These are phyloP conservation scores for Pomacea maculata DNA, from an alignment of 1,140 invertebrate species.

Conservation along the genomic window DNA sequence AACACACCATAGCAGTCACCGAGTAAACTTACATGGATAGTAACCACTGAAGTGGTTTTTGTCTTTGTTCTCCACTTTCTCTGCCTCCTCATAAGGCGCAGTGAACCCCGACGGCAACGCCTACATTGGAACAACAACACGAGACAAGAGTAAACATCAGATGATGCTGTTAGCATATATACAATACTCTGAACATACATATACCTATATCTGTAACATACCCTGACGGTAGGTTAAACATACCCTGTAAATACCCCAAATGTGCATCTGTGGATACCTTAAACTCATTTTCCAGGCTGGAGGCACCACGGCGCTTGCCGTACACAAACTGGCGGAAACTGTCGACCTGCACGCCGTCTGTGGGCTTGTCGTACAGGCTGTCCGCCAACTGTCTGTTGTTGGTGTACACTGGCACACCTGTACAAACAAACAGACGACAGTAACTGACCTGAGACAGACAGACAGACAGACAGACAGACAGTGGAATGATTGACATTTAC, in stretches of 20 bases:
- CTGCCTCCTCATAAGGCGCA: conserved; percentile 11
- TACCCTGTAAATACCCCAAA: no score
- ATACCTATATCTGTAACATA: no score
- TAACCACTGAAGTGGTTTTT: conserved; percentile 14
- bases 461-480: no score
- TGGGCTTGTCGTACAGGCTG: neutral
- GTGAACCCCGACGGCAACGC: conserved; percentile 12
- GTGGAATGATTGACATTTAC: no score
- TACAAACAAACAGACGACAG: neutral
- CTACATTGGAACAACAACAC: conserved; percentile 4
- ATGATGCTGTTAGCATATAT: neutral
- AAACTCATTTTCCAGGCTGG: conserved; percentile 22
- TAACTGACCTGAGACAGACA: neutral
- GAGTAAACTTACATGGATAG: conserved; percentile 13
- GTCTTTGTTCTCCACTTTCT: conserved; percentile 19
- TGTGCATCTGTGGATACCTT: neutral
- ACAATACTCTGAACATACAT: neutral
- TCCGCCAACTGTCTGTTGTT: conserved; percentile 8
- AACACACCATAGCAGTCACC: neutral
- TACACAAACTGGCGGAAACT: conserved; percentile 18
- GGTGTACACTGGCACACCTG: conserved; percentile 21
- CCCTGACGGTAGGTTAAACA: no score
- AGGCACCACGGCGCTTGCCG: conserved; percentile 9
- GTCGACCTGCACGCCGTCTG: conserved; percentile 16
- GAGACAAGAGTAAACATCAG: neutral